Percentiles rank a stretch among this genome's conserved stretches.
These are phyloP conservation scores for Pocota personata DNA, from an alignment of 2,888 invertebrate genomes.

Conservation along the genomic window DNA sequence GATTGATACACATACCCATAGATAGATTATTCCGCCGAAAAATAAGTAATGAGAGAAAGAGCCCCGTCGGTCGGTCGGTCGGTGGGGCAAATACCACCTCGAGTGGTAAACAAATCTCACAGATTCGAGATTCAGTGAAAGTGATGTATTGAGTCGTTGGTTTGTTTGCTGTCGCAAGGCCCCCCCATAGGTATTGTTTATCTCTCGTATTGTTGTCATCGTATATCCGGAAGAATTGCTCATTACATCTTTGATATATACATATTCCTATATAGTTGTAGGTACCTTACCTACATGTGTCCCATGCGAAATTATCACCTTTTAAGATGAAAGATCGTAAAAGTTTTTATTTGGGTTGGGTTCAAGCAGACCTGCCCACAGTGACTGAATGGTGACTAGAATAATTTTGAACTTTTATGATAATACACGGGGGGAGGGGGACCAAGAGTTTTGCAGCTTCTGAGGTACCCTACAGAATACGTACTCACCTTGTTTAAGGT, in stretches of 20 bases:
- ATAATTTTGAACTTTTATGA: neutral
- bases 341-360: neutral
- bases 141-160: slow-evolving; percentile 60
- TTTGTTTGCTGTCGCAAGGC: slow-evolving; percentile 25
- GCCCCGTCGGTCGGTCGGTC: neutral
- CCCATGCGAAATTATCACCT: slow-evolving; percentile 14
- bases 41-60: slow-evolving; percentile 26
- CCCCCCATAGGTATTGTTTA: slow-evolving; percentile 21
- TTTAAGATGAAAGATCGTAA: neutral
- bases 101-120: slow-evolving; percentile 55
- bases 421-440: neutral
- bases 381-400: slow-evolving; percentile 4
- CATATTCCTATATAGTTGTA: neutral
- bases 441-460: neutral
- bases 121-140: slow-evolving; percentile 70
- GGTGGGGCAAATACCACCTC: neutral
- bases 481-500: neutral
- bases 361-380: neutral
- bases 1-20: neutral
- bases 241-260: neutral
- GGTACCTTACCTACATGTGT: neutral
- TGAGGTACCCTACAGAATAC: neutral
- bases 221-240: slow-evolving; percentile 51
- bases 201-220: slow-evolving; percentile 21
- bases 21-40: neutral